phyloP scores from a whole-genome alignment of 1,140 invertebrate genomes.

The Planococcus citri region DNA sequence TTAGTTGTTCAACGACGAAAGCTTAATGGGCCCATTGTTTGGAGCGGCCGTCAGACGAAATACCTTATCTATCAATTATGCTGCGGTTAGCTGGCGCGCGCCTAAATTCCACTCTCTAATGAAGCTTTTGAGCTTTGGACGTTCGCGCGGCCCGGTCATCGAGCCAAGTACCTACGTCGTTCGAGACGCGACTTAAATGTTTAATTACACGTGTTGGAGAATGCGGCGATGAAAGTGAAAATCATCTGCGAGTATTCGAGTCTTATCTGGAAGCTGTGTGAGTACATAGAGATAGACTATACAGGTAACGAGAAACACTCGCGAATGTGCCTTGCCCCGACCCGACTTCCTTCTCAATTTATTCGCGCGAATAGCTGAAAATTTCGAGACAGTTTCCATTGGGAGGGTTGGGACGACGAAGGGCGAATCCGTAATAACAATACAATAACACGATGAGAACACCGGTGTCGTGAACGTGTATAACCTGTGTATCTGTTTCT shows the following conservation, averaged over 20 bases:
- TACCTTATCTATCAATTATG: neutral
- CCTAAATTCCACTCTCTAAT: neutral
- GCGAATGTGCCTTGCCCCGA: neutral
- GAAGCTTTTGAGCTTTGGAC: neutral
- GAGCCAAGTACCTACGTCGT: no score
- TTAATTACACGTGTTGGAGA: no score
- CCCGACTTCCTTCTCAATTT: neutral
- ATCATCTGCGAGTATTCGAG: no score
- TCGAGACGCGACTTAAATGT: no score
- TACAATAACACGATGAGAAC: neutral
- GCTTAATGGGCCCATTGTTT: slow-evolving; percentile 10
- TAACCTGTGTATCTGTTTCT: no score
- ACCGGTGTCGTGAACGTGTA: neutral
- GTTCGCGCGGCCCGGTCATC: no score
- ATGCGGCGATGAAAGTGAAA: no score
- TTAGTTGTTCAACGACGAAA: slow-evolving; percentile 10
- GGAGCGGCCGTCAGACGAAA: neutral
- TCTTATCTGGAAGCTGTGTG: no score
- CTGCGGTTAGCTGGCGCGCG: neutral
- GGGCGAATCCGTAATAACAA: neutral
- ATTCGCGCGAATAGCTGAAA: neutral
- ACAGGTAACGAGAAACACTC: no score
- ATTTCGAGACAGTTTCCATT: neutral
- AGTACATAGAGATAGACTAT: no score
- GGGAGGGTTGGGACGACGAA: no score